phyloP scores from a whole-genome alignment of 2,888 invertebrate genomes.

The Drosophila neotestacea region DNA sequence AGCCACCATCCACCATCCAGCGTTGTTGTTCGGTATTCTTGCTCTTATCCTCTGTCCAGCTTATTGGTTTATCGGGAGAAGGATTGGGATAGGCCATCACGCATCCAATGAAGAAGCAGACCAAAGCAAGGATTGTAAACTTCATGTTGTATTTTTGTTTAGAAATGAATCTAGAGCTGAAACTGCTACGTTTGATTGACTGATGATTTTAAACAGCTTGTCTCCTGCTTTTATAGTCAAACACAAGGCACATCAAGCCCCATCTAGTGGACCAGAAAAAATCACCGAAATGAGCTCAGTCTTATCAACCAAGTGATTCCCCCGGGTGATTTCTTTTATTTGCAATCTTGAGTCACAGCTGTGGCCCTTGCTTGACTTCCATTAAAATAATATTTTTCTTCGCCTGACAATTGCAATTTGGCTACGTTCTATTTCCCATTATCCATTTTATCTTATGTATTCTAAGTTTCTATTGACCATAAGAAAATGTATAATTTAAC shows the following conservation, averaged over 20 bases:
- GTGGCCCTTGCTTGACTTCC: slow-evolving; percentile 21
- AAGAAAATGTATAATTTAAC: slow-evolving; percentile 13
- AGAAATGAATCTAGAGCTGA: slow-evolving; percentile 7
- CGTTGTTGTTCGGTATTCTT: slow-evolving; percentile 53
- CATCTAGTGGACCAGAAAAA: slow-evolving; percentile 8
- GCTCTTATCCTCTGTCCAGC: slow-evolving; percentile 34
- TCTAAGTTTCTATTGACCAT: slow-evolving; percentile 23
- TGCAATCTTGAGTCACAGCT: slow-evolving; percentile 3
- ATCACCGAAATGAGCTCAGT: not conserved
- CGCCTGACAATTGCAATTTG: slow-evolving; percentile 20
- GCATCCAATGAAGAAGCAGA: slow-evolving; percentile 38
- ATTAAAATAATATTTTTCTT: slow-evolving; percentile 26
- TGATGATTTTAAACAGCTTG: slow-evolving; percentile 22
- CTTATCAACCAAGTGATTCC: slow-evolving; percentile 43
- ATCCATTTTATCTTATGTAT: slow-evolving; percentile 17
- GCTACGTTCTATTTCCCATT: not conserved
- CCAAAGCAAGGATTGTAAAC: slow-evolving; percentile 28
- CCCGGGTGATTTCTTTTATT: slow-evolving; percentile 29
- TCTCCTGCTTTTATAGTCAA: slow-evolving; percentile 40
- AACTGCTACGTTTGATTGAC: slow-evolving; percentile 26
- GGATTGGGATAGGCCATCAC: slow-evolving; percentile 38
- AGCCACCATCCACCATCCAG: slow-evolving; percentile 40
- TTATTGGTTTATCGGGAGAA: slow-evolving; percentile 20
- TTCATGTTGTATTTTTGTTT: slow-evolving; percentile 43
- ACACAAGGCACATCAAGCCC: not conserved